A percentile compares a stretch with the other conserved stretches of the same genome.
Evolutionary conservation across 92 coral and sea anemone genomes (phyloP).

Genomic region (Epizoanthus illoricatus): DNA sequence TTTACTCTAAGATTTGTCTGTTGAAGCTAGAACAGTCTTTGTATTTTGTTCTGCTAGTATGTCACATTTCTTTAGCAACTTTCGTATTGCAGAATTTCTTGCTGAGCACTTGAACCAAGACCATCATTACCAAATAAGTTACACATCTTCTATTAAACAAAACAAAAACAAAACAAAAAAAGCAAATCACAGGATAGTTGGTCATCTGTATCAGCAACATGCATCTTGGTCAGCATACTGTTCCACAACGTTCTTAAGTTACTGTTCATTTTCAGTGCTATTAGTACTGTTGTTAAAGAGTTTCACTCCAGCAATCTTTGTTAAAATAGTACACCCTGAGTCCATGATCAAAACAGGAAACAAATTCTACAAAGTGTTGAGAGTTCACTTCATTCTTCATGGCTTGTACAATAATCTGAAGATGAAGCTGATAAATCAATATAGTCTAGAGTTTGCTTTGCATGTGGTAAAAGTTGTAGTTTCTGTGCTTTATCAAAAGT

Average conservation of each 20-base stretch:
- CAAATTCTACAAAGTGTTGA: constrained; percentile 16
- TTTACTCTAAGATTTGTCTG: constrained; percentile 1
- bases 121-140: neutral
- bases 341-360: constrained; percentile 8
- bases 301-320: constrained; percentile 14
- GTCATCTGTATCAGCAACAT: neutral
- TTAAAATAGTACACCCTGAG: neutral
- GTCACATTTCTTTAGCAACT: neutral
- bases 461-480: constrained; percentile 54
- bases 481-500: constrained; percentile 44
- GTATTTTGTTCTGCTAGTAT: neutral
- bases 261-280: neutral
- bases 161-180: no score
- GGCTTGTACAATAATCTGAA: constrained; percentile 7
- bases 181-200: neutral
- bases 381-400: constrained; percentile 25
- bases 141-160: constrained; percentile 15
- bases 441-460: constrained; percentile 54
- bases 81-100: neutral
- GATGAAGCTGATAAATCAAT: constrained; percentile 51
- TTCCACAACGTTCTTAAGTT: neutral
- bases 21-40: neutral
- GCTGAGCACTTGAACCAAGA: neutral
- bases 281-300: constrained; percentile 5
- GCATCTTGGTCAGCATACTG: constrained; percentile 1